Conservation (phyloP, 2,888 invertebrate genomes). For the Phortica magna region DNA sequence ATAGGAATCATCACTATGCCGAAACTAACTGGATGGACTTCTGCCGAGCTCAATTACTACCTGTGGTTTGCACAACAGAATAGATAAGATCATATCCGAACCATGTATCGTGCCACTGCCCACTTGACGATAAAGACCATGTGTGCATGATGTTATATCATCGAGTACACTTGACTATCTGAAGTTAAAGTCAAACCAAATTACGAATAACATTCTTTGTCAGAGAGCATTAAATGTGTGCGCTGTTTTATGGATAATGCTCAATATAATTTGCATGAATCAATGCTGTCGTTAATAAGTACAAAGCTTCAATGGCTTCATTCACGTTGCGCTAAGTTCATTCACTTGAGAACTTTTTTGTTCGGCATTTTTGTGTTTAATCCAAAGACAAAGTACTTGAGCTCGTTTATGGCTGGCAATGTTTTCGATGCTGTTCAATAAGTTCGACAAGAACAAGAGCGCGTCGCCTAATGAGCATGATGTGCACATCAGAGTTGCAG, state of each 20-base stretch:
- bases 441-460: slow-evolving; percentile 51
- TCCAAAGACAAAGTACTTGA: slow-evolving; percentile 43
- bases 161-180: too few relatives aligned
- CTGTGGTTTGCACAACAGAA: too few relatives aligned
- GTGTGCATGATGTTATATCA: too few relatives aligned
- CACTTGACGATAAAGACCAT: too few relatives aligned
- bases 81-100: too few relatives aligned
- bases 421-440: slow-evolving; percentile 73
- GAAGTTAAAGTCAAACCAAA: too few relatives aligned
- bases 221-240: neutral
- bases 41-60: too few relatives aligned
- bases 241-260: neutral
- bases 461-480: slow-evolving; percentile 52
- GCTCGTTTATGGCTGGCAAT: slow-evolving; percentile 57
- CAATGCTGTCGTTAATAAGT: slow-evolving; percentile 69
- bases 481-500: slow-evolving; percentile 41
- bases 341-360: too few relatives aligned
- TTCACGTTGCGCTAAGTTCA: slow-evolving; percentile 40
- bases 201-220: neutral
- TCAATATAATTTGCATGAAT: slow-evolving; percentile 56
- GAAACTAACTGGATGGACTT: too few relatives aligned
- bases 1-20: too few relatives aligned
- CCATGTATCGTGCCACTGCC: too few relatives aligned
- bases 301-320: slow-evolving; percentile 50
- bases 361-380: neutral